Conservation (phyloP, 2,888 invertebrate species). For the Monopis laevigella region DNA sequence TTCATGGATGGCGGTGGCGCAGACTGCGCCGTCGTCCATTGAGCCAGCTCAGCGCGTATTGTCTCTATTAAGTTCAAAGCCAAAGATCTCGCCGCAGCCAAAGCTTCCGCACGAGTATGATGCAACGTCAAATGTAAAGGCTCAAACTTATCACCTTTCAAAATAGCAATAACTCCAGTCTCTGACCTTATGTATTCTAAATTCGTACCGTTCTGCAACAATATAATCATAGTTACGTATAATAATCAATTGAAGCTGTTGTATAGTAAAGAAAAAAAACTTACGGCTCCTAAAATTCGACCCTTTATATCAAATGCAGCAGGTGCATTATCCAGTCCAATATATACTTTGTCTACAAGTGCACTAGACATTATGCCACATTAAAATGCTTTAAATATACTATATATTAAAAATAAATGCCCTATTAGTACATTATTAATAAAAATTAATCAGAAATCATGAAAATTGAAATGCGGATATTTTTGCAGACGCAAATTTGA, state of each 20-base stretch:
- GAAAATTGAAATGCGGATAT: too few relatives aligned
- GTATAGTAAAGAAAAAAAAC: conserved; percentile 25
- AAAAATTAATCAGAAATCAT: too few relatives aligned
- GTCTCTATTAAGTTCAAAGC: conserved; percentile 84
- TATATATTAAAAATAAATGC: too few relatives aligned
- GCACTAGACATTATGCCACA: conserved; percentile 46
- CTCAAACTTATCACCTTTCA: conserved; percentile 75
- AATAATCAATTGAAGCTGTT: neutral
- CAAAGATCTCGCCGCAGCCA: conserved; percentile 75
- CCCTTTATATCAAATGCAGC: conserved; percentile 78
- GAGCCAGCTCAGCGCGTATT: conserved; percentile 69
- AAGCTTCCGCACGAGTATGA: conserved; percentile 74
- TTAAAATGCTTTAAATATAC: too few relatives aligned
- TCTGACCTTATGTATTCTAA: conserved; percentile 81
- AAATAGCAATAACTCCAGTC: conserved; percentile 78
- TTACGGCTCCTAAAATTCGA: conserved; percentile 73
- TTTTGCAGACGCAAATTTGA: too few relatives aligned
- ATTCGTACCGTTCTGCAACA: conserved; percentile 73
- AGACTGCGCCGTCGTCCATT: conserved; percentile 54
- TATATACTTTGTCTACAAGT: conserved; percentile 75
- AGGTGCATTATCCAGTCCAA: conserved; percentile 81
- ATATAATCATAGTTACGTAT: neutral
- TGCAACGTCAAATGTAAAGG: conserved; percentile 81
- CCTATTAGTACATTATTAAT: too few relatives aligned
- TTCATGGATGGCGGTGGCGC: conserved; percentile 51